Conservation (phyloP, 1,140 invertebrate species). For the Medauroidea extradentata region DNA sequence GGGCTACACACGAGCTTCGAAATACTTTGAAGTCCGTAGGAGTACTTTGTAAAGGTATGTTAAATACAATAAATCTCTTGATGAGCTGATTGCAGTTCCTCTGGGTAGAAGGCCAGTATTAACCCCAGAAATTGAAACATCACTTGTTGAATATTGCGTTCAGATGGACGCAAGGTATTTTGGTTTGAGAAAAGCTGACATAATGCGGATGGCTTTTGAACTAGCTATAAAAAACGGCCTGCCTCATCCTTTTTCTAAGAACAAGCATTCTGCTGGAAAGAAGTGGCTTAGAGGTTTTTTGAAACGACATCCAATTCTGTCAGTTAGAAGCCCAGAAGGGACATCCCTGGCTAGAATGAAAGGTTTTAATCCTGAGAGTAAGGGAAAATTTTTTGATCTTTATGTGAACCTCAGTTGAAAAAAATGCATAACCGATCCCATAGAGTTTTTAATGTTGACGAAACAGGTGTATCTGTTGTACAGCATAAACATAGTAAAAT, state of each 20-base stretch:
- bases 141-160: conserved; percentile 23
- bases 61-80: no score
- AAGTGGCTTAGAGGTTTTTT: background rate
- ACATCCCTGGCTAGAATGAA: background rate
- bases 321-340: background rate
- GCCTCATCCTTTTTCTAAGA: background rate
- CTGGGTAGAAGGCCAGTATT: conserved; percentile 23
- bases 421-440: conserved; percentile 16
- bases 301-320: background rate
- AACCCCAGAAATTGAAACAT: conserved; percentile 16
- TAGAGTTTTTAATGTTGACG: conserved; percentile 30
- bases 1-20: no score
- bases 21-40: no score
- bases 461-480: conserved; percentile 6
- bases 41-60: no score
- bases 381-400: conserved; percentile 2
- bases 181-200: conserved; percentile 22
- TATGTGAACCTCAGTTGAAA: conserved; percentile 15
- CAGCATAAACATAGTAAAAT: conserved; percentile 34
- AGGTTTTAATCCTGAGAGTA: background rate
- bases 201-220: conserved; percentile 25
- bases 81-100: no score
- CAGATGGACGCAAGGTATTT: conserved; percentile 22
- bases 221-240: conserved; percentile 26
- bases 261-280: background rate